A percentile compares a stretch with the other conserved stretches of the same genome.
Conservation (phyloP, 2,797 vertebrate genomes). For the Parauchenoglanis punctatus region DNA sequence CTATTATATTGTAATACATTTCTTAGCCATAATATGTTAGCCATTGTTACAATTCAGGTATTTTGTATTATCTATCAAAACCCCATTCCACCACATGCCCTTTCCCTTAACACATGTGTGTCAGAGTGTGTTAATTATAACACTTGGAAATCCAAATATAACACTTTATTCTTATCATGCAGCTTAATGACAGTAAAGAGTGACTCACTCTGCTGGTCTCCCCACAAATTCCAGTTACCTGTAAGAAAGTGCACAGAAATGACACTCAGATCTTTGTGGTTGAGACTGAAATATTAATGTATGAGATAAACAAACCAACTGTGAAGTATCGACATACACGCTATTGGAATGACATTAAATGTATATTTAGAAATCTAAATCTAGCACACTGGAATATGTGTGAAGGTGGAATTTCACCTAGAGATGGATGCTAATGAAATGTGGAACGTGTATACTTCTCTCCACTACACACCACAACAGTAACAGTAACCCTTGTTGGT, state of each 20-base stretch:
- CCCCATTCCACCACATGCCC: background rate
- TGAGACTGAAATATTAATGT: background rate
- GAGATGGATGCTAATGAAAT: background rate
- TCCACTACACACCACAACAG: background rate
- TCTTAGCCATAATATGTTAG: background rate
- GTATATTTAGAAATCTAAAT: background rate
- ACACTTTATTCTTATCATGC: background rate
- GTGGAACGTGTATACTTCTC: background rate
- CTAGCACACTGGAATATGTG: background rate
- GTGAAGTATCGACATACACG: background rate
- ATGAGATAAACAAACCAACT: background rate
- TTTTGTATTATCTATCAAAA: background rate
- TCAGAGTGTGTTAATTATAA: background rate
- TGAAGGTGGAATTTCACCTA: background rate
- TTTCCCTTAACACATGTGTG: background rate
- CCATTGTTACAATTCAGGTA: background rate
- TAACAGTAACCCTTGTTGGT: background rate
- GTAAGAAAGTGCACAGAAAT: slow-evolving; percentile 60
- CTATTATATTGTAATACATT: background rate
- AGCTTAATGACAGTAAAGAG: slow-evolving; percentile 6
- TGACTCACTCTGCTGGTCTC: slow-evolving; percentile 95
- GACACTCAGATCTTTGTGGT: background rate
- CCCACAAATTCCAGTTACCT: slow-evolving; percentile 99
- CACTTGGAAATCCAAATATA: background rate
- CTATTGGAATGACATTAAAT: background rate